Evolutionary conservation across 2,113 vertebrate genomes (phyloP), one percentile per base, ranked within the genome.

Genomic region (Tympanuchus pallidicinctus): DNA sequence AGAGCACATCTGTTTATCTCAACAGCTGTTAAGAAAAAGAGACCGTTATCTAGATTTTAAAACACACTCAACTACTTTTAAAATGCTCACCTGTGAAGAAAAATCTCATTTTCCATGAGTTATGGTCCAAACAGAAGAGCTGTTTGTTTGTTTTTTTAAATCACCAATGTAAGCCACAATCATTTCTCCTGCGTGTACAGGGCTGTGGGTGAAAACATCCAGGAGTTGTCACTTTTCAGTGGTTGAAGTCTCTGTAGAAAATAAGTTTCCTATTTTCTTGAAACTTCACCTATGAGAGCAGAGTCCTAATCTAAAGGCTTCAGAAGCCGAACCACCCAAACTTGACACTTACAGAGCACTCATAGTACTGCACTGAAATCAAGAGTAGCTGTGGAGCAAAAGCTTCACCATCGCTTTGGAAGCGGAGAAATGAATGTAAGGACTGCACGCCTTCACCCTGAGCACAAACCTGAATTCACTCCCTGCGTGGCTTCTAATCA

Each of bases 21-120:
- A 45, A 43, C 36, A 64, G 73, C 28, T 85, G 34, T 82, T 77
- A 54, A 54, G 65, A 92, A 93, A 95, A 90, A 87, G 15, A 77
- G 72, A 88, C 36, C 19, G 66, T 86, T 88, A 88, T 38, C 45
- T 70, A 40, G 50, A 73, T 28, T 70, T 64, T 17, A 64, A 36
- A 43, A 28, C 65, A 28, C 61, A 36, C 42, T 52, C 85, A 97
- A 82, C 63, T 92, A 85, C 66, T 48, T 72, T 90, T 28, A n/a
- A 45, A 86, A 79, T 28, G 66, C 48, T 91, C 82, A 21, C n/a
- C 7, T 71, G 57, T 71, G 43, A 65, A 88, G 50, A 82, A 30
- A 90, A 79, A 38, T 42, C 63, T 40, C 60, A 56, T 67, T 66
- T 72, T 45, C 36, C 75, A 36, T 65, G 28, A 72, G 34, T 48